A percentile compares a stretch with the other conserved stretches of the same genome.
Evolutionary conservation across 1,140 invertebrate genomes (phyloP).

Genomic region (Lasioglossum albipes): DNA sequence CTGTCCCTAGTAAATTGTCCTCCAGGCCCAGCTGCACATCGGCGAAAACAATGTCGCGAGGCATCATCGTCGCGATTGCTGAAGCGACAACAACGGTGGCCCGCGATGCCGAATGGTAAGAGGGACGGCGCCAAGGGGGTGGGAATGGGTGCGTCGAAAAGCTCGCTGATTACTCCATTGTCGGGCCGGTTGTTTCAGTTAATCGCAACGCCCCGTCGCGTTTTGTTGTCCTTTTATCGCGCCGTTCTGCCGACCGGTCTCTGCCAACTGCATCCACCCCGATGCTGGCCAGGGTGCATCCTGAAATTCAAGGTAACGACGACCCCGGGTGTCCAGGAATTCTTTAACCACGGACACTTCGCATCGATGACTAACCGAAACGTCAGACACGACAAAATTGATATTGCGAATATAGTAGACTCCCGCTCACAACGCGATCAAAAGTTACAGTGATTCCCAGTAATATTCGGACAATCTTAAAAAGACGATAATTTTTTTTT

Average conservation of each 20-base stretch:
- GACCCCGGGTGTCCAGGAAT: constrained; percentile 5
- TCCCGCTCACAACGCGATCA: no score
- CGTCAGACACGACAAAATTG: no score
- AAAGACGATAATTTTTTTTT: no score
- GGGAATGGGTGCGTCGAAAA: constrained; percentile 64
- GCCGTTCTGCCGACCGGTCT: constrained; percentile 31
- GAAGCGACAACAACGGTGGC: constrained; percentile 66
- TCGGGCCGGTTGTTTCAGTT: constrained; percentile 72
- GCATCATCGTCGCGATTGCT: constrained; percentile 69
- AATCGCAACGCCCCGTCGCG: constrained; percentile 67
- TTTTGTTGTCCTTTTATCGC: constrained; percentile 69
- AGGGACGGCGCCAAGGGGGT: constrained; percentile 22
- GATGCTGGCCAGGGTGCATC: constrained; percentile 22
- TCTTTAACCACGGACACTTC: not conserved
- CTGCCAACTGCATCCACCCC: constrained; percentile 44
- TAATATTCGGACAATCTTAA: no score
- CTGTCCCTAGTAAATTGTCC: no score
- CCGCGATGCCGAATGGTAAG: constrained; percentile 44
- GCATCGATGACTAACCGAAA: no score
- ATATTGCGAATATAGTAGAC: no score
- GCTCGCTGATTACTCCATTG: constrained; percentile 76
- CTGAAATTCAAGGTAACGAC: constrained; percentile 31
- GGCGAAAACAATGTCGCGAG: constrained; percentile 41
- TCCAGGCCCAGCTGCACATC: no score
- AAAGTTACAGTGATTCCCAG: no score